Percentiles rank a stretch among this genome's conserved stretches.
Evolutionary conservation across 2,888 invertebrate genomes (phyloP).

Genomic region (Dioctria linearis): DNA sequence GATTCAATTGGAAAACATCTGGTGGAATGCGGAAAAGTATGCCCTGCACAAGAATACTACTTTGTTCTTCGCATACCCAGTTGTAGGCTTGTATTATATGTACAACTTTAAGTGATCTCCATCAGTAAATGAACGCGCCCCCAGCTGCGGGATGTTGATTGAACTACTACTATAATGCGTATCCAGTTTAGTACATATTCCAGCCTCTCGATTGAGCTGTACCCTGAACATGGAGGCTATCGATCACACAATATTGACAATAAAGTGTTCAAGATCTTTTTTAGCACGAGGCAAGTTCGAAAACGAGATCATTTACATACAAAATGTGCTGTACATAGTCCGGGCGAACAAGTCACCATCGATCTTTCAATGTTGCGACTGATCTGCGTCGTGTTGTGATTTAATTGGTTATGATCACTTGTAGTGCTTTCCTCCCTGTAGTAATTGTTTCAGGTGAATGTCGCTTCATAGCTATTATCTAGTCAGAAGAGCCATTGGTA

Average conservation of each 20-base stretch:
- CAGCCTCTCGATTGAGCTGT: not conserved
- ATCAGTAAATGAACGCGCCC: no score
- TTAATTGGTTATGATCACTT: conserved; percentile 21
- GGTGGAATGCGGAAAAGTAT: conserved; percentile 37
- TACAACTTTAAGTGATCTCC: not conserved
- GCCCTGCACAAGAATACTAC: not conserved
- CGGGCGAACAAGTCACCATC: not conserved
- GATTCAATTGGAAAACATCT: conserved; percentile 29
- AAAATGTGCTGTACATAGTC: not conserved
- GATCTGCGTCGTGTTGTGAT: not conserved
- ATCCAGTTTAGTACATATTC: not conserved
- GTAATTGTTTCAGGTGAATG: conserved; percentile 34
- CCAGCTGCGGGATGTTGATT: not conserved
- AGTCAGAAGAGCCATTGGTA: no score
- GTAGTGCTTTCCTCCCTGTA: conserved; percentile 8
- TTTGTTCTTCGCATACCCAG: not conserved
- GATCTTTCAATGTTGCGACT: not conserved
- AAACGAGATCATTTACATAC: not conserved
- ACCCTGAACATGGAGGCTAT: not conserved
- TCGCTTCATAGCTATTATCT: not conserved
- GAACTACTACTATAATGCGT: not conserved
- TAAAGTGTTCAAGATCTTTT: conserved; percentile 23
- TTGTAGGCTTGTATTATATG: not conserved
- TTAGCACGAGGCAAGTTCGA: not conserved
- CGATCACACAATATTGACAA: conserved; percentile 7